Evolutionary conservation across 2,888 invertebrate genomes (phyloP).

Genomic region (Oligia strigilis): DNA sequence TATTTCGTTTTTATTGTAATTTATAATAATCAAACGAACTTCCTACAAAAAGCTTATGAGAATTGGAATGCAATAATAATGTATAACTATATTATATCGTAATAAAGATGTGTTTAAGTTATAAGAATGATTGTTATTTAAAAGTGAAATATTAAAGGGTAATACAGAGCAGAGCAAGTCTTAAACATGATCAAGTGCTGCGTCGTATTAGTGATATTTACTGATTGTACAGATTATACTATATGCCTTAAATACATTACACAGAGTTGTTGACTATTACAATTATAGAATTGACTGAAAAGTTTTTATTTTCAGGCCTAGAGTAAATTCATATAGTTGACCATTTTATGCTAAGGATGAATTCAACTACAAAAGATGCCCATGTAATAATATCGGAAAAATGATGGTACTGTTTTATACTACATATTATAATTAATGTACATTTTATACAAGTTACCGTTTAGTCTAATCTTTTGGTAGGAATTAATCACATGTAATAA

Average conservation of each 20-base stretch:
- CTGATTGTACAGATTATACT: conserved; percentile 68
- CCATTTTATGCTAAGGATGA: conserved; percentile 84
- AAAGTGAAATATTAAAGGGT: conserved; percentile 60
- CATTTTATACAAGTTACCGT: conserved; percentile 90
- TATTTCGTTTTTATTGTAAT: conserved; percentile 58
- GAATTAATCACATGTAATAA: conserved; percentile 85
- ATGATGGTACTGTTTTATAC: conserved; percentile 89
- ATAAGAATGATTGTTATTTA: conserved; percentile 63
- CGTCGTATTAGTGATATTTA: conserved; percentile 62
- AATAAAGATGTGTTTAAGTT: conserved; percentile 64
- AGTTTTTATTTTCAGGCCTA: conserved; percentile 84
- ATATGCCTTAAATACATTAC: conserved; percentile 72
- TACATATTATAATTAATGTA: conserved; percentile 82
- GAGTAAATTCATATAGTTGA: conserved; percentile 83
- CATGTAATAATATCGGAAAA: conserved; percentile 76
- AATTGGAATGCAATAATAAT: conserved; percentile 65
- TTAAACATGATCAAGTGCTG: conserved; percentile 48
- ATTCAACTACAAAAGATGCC: conserved; percentile 84
- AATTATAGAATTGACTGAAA: conserved; percentile 77
- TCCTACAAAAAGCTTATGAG: conserved; percentile 66
- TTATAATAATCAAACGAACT: conserved; percentile 61
- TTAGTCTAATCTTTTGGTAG: conserved; percentile 89
- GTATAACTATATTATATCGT: conserved; percentile 62
- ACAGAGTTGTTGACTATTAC: conserved; percentile 72
- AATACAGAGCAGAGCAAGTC: conserved; percentile 59